Evolutionary conservation across 2,888 invertebrate species (phyloP), one percentile per base, ranked within the genome.

Genomic region (Lottia scabra): DNA sequence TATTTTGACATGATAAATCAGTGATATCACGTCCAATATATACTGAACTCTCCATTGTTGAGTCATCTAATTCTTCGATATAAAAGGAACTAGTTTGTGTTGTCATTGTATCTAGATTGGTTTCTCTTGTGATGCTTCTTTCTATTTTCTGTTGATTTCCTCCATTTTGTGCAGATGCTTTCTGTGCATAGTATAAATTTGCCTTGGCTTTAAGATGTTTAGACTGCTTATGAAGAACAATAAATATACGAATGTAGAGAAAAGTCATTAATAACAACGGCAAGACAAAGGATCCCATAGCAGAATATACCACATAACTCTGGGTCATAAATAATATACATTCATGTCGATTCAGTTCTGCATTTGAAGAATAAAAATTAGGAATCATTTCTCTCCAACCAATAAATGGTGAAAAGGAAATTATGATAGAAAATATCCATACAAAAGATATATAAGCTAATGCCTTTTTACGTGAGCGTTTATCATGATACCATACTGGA

Each of bases 291-390:
- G 89, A 89, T 8, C 89, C 88, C 72, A 86, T 83, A 4, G 89
- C 88, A 4, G 89, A 89, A 78, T 90, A 89, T 5, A 89, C 78
- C 10, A 90, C 90, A 70, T 89, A 90, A 68, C 87, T 85, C 48
- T 85, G 80, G 5, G 84, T 84, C 71, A 85, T 82, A 78, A 88
- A 89, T 38, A 89, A 78, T 10, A 88, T 79, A 78, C 90, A 90
- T 23, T 86, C 78, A 68, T 87, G 81, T 26, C 82, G 81, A 44
- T 84, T 81, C 15, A 82, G 81, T 1, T 69, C 71, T 3, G 74
- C 63, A 69, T 87, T 80, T 76, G 81, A 83, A 46, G 80, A 78
- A 68, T 82, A 86, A 63, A 85, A 84, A 62, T 75, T 82, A 1
- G 82, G 81, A 38, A 84, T 83, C 82, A 84, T 85, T 56, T 85